Percentiles rank a stretch among this genome's conserved stretches.
Conservation (phyloP, 1,140 invertebrate genomes). For the Temnothorax curvispinosus region DNA sequence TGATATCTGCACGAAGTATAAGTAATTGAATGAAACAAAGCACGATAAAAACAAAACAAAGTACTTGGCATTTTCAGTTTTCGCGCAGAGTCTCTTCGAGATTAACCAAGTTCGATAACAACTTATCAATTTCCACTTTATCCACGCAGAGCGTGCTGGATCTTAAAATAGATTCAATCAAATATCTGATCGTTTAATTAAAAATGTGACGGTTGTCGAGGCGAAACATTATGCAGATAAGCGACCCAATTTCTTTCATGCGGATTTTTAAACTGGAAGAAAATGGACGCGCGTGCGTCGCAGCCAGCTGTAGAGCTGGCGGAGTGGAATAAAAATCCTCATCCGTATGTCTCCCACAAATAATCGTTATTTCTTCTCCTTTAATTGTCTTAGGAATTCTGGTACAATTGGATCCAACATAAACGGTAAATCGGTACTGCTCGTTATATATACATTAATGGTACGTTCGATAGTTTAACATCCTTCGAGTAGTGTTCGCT, state of each 20-base stretch:
- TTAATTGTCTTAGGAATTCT: slow-evolving; percentile 77
- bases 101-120: neutral
- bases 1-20: neutral
- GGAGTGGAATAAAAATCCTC: neutral
- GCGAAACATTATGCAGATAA: slow-evolving; percentile 28
- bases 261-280: neutral
- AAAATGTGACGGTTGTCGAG: neutral
- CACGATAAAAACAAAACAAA: neutral
- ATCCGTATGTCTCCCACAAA: slow-evolving; percentile 62
- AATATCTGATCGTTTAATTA: slow-evolving; percentile 30
- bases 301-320: neutral
- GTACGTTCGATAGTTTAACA: slow-evolving; percentile 72
- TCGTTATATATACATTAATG: slow-evolving; percentile 76
- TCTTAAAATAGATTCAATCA: slow-evolving; percentile 24
- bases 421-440: slow-evolving; percentile 71
- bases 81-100: neutral
- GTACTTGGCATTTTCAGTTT: neutral
- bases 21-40: neutral
- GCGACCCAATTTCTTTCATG: slow-evolving; percentile 17
- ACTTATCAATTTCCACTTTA: neutral
- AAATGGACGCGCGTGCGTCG: neutral
- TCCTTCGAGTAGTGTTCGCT: slow-evolving; percentile 70
- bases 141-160: neutral
- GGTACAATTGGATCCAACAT: slow-evolving; percentile 76
- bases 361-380: slow-evolving; percentile 68